Percentiles rank a stretch among this genome's conserved stretches.
phyloP scores from a whole-genome alignment of 92 coral and sea anemone species.

The Desmophyllum pertusum region DNA sequence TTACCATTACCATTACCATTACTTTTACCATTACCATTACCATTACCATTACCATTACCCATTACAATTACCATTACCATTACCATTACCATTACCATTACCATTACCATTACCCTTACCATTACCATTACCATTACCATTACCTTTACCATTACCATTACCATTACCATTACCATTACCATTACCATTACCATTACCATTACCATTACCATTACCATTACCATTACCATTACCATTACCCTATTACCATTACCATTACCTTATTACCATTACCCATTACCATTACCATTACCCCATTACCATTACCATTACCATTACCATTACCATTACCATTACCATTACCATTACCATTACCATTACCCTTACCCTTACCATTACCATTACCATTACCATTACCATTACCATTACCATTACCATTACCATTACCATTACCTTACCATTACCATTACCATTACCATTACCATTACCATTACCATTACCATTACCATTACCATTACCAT shows the following conservation, averaged over 20 bases:
- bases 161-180: neutral
- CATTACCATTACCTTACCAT: neutral
- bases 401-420: neutral
- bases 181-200: neutral
- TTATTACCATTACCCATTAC: neutral
- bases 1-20: neutral
- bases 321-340: neutral
- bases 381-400: neutral
- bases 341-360: neutral
- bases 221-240: neutral
- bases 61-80: neutral
- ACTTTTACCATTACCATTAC: neutral
- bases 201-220: neutral
- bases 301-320: neutral
- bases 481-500: neutral
- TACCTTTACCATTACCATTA: neutral
- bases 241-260: neutral
- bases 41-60: neutral
- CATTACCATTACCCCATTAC: neutral
- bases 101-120: neutral
- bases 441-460: constrained; percentile 6
- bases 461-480: constrained; percentile 25
- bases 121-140: neutral
- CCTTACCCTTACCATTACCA: neutral
- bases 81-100: neutral